Percentiles rank a stretch among this genome's conserved stretches.
Evolutionary conservation across 2,113 vertebrate genomes (phyloP).

Genomic region (Aix galericulata): DNA sequence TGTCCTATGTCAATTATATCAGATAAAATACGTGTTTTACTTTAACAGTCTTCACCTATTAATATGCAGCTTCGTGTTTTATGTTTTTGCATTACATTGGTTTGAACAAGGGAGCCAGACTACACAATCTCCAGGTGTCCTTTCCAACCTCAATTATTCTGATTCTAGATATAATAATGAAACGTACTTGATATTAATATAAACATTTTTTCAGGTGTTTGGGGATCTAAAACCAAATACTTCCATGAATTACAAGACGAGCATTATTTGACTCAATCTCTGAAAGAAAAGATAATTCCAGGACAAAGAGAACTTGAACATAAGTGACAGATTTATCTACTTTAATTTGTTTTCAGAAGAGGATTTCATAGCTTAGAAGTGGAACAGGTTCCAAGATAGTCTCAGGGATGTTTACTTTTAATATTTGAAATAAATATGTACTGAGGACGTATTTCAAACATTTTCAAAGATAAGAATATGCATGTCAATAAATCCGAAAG

Average conservation of each 20-base stretch:
- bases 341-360: slow-evolving; percentile 29
- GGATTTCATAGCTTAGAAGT: background rate
- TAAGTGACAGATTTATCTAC: slow-evolving; percentile 22
- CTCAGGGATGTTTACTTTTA: slow-evolving; percentile 20
- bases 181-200: background rate
- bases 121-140: background rate
- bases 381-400: background rate
- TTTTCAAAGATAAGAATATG: slow-evolving; percentile 5
- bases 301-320: slow-evolving; percentile 11
- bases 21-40: background rate
- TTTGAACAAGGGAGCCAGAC: background rate
- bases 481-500: background rate
- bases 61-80: background rate
- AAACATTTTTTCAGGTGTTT: background rate
- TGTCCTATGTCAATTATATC: background rate
- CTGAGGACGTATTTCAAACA: background rate
- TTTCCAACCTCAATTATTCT: background rate
- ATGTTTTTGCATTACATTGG: background rate
- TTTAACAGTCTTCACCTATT: background rate
- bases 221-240: background rate
- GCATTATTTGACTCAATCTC: background rate
- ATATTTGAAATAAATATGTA: slow-evolving; percentile 36
- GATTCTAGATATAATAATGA: background rate
- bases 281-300: slow-evolving; percentile 26
- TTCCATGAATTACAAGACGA: background rate